phyloP scores from a whole-genome alignment of 2,888 invertebrate genomes.

The Argynnis bischoffii region DNA sequence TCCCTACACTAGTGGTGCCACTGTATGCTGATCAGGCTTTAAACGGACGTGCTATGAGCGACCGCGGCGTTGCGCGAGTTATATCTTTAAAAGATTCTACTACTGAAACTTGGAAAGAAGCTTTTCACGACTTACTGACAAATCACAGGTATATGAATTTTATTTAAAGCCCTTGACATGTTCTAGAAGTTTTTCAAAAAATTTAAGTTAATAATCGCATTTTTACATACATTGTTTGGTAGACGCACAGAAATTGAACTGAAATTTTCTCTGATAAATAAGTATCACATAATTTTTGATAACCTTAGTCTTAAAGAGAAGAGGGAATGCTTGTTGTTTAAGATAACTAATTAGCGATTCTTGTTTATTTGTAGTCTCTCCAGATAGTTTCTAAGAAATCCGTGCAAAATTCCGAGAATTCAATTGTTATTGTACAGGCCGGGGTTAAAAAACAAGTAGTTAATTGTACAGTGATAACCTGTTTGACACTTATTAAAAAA shows the following conservation, averaged over 20 bases:
- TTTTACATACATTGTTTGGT: too few species aligned
- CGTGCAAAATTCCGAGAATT: too few species aligned
- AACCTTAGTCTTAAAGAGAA: constrained; percentile 16
- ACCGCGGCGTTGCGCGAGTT: constrained; percentile 74
- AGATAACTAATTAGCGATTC: constrained; percentile 11
- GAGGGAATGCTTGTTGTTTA: constrained; percentile 4
- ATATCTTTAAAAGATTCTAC: constrained; percentile 60
- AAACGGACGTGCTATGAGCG: constrained; percentile 77
- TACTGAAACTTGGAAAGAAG: constrained; percentile 57
- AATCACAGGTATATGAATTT: constrained; percentile 62
- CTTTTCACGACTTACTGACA: constrained; percentile 66
- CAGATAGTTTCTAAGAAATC: too few species aligned
- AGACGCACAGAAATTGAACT: too few species aligned
- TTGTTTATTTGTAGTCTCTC: too few species aligned
- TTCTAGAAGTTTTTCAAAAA: not conserved
- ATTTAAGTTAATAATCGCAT: not conserved
- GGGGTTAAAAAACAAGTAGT: constrained; percentile 11
- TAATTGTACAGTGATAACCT: constrained; percentile 38
- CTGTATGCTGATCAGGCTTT: constrained; percentile 79
- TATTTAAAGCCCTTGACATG: not conserved
- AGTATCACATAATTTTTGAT: constrained; percentile 16
- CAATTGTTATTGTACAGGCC: too few species aligned
- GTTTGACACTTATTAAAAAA: constrained; percentile 29
- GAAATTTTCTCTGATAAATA: not conserved
- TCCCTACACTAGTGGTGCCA: constrained; percentile 80